Evolutionary conservation across 2,113 vertebrate species (phyloP).

Genomic region (Xenopus laevis): DNA sequence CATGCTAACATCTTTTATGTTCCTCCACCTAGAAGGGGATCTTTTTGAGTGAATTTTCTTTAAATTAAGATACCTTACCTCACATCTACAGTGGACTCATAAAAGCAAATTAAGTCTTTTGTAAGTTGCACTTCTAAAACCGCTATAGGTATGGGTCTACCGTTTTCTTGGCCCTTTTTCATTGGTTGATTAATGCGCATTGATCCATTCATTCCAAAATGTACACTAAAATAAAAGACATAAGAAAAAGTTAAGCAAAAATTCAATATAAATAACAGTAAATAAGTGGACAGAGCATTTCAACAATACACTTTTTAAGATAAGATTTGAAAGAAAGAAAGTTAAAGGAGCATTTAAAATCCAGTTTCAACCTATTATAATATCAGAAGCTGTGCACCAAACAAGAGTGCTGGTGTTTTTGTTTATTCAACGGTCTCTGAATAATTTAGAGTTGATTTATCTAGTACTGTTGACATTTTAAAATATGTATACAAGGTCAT

Average conservation of each 20-base stretch:
- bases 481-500: slow-evolving; percentile 40
- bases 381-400: neutral
- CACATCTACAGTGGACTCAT: slow-evolving; percentile 77
- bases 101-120: slow-evolving; percentile 80
- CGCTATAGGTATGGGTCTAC: slow-evolving; percentile 52
- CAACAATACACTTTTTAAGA: too few species aligned
- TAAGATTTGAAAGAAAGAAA: neutral
- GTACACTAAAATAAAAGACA: slow-evolving; percentile 66
- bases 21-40: too few species aligned
- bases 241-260: too few species aligned
- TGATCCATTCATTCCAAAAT: slow-evolving; percentile 95
- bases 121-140: slow-evolving; percentile 76
- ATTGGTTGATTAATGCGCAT: slow-evolving; percentile 73
- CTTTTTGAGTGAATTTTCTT: too few species aligned
- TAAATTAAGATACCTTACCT: slow-evolving; percentile 67
- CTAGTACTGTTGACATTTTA: slow-evolving; percentile 26
- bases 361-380: too few species aligned
- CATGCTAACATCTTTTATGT: too few species aligned
- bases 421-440: slow-evolving; percentile 19
- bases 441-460: slow-evolving; percentile 35
- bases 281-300: neutral
- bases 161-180: slow-evolving; percentile 52
- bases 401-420: slow-evolving; percentile 3
- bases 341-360: neutral
- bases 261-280: neutral